Evolutionary conservation across 2,113 vertebrate genomes (phyloP).

Genomic region (Cervus canadensis): DNA sequence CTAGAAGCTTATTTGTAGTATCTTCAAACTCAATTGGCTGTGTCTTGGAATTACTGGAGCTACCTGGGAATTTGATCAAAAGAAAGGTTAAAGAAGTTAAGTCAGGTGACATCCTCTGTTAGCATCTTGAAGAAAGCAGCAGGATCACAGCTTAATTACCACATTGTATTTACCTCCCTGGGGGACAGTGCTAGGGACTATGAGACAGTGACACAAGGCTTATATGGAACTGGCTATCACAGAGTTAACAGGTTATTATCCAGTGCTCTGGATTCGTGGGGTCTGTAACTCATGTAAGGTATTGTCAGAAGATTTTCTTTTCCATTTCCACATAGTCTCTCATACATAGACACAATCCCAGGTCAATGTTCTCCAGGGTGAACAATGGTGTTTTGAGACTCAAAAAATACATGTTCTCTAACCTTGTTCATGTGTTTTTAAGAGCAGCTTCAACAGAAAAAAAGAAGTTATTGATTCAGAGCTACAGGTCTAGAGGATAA

Average conservation of each 20-base stretch:
- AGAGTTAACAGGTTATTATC: neutral
- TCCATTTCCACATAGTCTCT: neutral
- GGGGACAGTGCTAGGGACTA: neutral
- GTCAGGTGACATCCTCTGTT: neutral
- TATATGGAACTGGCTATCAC: neutral
- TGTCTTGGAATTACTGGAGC: neutral
- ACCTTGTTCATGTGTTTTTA: neutral
- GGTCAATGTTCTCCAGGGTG: neutral
- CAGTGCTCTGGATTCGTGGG: rapidly evolving
- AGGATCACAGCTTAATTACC: neutral
- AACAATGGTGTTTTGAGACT: neutral
- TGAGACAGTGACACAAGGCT: neutral
- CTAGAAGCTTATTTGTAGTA: neutral
- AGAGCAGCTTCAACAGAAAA: neutral
- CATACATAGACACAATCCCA: rapidly evolving
- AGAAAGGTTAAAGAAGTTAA: neutral
- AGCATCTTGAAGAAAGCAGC: neutral
- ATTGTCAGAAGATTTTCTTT: neutral
- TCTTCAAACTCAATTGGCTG: neutral
- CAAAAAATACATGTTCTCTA: neutral
- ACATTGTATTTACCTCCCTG: neutral
- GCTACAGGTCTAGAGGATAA: neutral
- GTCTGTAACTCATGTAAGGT: neutral
- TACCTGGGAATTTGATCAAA: conserved; percentile 36
- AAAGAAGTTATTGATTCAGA: conserved; percentile 24